Evolutionary conservation across 2,888 invertebrate genomes (phyloP).

Genomic region (Taenaris catops): DNA sequence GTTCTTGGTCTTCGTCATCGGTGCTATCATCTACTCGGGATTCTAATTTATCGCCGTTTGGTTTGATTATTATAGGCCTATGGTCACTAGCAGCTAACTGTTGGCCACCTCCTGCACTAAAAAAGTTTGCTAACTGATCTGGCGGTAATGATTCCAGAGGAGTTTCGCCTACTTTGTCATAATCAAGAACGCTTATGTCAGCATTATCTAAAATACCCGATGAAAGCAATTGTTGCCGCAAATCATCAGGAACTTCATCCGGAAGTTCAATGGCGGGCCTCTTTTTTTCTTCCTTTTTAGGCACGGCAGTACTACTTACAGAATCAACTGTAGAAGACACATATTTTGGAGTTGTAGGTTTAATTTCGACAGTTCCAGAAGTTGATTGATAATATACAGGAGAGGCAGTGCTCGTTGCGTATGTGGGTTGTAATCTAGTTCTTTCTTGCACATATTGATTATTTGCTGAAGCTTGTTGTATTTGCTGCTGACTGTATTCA

Average conservation of each 20-base stretch:
- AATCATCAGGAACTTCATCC: slow-evolving; percentile 93
- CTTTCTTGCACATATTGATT: slow-evolving; percentile 63
- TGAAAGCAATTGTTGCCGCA: slow-evolving; percentile 88
- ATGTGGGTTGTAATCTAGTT: slow-evolving; percentile 48
- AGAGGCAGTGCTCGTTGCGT: slow-evolving; percentile 46
- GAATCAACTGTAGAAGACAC: slow-evolving; percentile 69
- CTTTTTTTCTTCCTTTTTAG: slow-evolving; percentile 76
- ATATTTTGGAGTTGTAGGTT: slow-evolving; percentile 72
- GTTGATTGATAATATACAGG: slow-evolving; percentile 62
- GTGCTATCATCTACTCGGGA: slow-evolving; percentile 65
- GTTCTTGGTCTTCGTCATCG: slow-evolving; percentile 74
- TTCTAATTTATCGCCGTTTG: slow-evolving; percentile 80
- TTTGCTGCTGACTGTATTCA: slow-evolving; percentile 45
- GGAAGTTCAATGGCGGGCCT: slow-evolving; percentile 83
- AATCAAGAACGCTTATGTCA: slow-evolving; percentile 92
- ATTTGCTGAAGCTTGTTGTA: too few relatives aligned
- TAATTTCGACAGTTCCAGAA: slow-evolving; percentile 66
- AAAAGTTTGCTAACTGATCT: slow-evolving; percentile 92
- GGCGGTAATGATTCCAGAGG: slow-evolving; percentile 90
- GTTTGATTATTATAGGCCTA: slow-evolving; percentile 82
- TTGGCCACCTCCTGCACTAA: slow-evolving; percentile 89
- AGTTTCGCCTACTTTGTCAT: slow-evolving; percentile 93
- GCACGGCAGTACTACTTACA: slow-evolving; percentile 58
- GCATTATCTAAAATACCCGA: slow-evolving; percentile 94
- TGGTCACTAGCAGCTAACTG: slow-evolving; percentile 86